Conservation (phyloP, 2,888 invertebrate genomes). For the Margaritifera margaritifera region DNA sequence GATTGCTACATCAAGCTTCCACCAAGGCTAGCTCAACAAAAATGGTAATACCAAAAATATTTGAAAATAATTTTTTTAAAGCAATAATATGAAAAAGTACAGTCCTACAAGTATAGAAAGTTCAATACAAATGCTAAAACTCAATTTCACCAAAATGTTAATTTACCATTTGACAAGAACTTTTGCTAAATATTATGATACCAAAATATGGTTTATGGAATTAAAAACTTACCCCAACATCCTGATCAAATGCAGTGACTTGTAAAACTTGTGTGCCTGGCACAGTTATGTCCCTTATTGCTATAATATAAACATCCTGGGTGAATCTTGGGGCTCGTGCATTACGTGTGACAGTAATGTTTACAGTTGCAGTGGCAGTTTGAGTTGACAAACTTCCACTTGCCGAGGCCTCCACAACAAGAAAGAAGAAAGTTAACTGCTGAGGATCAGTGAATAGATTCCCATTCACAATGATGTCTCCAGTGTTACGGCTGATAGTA, state of each 20-base stretch:
- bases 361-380: conserved; percentile 54
- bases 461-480: conserved; percentile 37
- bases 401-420: conserved; percentile 51
- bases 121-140: no score
- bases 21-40: no score
- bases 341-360: conserved; percentile 62
- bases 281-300: conserved; percentile 45
- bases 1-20: no score
- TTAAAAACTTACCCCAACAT: conserved; percentile 36
- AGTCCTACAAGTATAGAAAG: no score
- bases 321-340: conserved; percentile 58
- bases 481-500: conserved; percentile 30
- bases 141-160: not conserved
- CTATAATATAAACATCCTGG: conserved; percentile 33
- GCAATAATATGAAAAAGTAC: no score
- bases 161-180: not conserved
- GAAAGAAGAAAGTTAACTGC: conserved; percentile 42
- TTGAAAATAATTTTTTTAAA: no score
- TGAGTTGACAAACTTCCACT: conserved; percentile 50
- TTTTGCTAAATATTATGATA: not conserved
- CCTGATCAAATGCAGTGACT: conserved; percentile 60
- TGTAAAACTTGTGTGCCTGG: conserved; percentile 45
- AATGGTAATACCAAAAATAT: no score
- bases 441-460: conserved; percentile 50
- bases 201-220: not conserved